Conservation (phyloP, 2,888 invertebrate species). For the Dryobotodes eremita region DNA sequence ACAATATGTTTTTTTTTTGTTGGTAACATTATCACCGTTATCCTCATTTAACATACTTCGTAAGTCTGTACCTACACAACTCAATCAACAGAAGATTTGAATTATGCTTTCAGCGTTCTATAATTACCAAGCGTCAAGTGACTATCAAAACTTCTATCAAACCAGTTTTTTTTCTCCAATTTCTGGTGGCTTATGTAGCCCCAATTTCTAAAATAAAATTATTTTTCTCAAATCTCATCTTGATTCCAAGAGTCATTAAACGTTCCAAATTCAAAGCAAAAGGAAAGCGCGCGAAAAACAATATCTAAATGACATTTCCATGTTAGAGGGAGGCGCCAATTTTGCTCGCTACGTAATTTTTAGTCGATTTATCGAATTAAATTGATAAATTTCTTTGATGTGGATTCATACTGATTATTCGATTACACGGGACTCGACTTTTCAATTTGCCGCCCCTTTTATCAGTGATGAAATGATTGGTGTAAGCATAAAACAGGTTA, state of each 20-base stretch:
- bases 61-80: neutral
- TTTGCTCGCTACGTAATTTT: conserved; percentile 84
- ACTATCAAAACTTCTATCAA: neutral
- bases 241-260: conserved; percentile 22
- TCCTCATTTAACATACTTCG: neutral
- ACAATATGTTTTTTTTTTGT: neutral
- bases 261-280: conserved; percentile 44
- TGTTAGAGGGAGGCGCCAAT: conserved; percentile 81
- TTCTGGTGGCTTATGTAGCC: too few relatives aligned
- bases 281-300: conserved; percentile 68
- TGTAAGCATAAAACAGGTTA: conserved; percentile 75
- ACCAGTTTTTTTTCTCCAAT: too few relatives aligned
- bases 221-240: neutral
- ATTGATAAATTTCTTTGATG: conserved; percentile 85
- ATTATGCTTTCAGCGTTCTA: neutral
- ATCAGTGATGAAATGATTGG: conserved; percentile 79
- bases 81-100: neutral
- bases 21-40: neutral
- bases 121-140: neutral
- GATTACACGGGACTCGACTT: conserved; percentile 86
- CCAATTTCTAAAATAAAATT: neutral
- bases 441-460: conserved; percentile 86
- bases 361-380: conserved; percentile 84
- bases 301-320: conserved; percentile 81
- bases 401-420: conserved; percentile 84